Percentiles rank a stretch among this genome's conserved stretches.
phyloP scores from a whole-genome alignment of 2,888 invertebrate species.

The Dastarcus helophoroides region DNA sequence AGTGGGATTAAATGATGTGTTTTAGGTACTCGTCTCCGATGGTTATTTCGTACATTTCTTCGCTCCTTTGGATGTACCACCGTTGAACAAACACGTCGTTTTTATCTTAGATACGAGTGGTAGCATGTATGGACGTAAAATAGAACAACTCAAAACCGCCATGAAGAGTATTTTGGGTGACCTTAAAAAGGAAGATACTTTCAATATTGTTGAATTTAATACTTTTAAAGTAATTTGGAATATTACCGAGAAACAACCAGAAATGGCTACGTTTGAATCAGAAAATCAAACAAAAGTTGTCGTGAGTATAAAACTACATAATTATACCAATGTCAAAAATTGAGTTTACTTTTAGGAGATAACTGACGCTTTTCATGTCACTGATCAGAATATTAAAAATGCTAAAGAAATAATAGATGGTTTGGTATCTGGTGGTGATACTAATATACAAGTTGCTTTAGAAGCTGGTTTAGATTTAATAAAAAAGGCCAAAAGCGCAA shows the following conservation, averaged over 20 bases:
- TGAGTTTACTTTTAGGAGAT: conserved; percentile 25
- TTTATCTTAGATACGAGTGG: conserved; percentile 67
- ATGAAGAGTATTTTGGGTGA: conserved; percentile 56
- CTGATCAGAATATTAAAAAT: conserved; percentile 43
- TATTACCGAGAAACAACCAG: conserved; percentile 40
- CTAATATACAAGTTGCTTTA: conserved; percentile 57
- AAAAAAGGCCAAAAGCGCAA: conserved; percentile 15
- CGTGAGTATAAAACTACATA: too few species aligned
- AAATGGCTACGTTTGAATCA: too few species aligned
- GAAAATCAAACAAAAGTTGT: too few species aligned
- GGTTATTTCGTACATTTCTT: conserved; percentile 71
- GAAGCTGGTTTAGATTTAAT: conserved; percentile 37
- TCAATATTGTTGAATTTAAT: conserved; percentile 57
- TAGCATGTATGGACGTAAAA: conserved; percentile 59
- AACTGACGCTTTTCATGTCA: conserved; percentile 44
- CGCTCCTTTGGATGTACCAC: conserved; percentile 48
- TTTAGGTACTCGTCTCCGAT: conserved; percentile 48
- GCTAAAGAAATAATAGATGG: conserved; percentile 46
- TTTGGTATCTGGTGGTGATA: conserved; percentile 47
- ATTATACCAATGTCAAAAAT: too few species aligned
- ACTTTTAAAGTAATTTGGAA: conserved; percentile 44
- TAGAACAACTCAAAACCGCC: conserved; percentile 54
- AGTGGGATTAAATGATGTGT: too few species aligned
- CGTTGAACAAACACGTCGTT: conserved; percentile 54
- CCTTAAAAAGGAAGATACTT: conserved; percentile 49